phyloP scores from a whole-genome alignment of 2,888 invertebrate genomes.

The Lasius platythorax region DNA sequence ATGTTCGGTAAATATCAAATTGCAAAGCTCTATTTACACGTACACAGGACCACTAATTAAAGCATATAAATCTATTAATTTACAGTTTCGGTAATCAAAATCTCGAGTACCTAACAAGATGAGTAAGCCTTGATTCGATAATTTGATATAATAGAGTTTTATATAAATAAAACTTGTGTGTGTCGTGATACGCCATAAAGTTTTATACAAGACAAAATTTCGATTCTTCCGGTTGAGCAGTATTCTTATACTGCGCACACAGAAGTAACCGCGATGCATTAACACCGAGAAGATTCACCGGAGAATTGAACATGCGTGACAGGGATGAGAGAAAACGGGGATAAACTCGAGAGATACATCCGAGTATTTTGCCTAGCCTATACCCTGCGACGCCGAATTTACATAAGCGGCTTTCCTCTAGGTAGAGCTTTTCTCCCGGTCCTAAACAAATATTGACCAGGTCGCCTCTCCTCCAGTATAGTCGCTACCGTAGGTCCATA shows the following conservation, averaged over 20 bases:
- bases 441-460: slow-evolving; percentile 81
- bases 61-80: not conserved
- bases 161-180: not conserved
- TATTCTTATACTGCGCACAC: not conserved
- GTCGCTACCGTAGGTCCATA: slow-evolving; percentile 59
- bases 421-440: slow-evolving; percentile 72
- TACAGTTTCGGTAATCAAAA: not conserved
- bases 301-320: slow-evolving; percentile 51
- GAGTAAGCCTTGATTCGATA: not conserved
- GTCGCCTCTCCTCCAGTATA: slow-evolving; percentile 59
- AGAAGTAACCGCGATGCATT: not conserved
- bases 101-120: not conserved
- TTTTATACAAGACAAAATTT: not conserved
- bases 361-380: slow-evolving; percentile 63
- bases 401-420: slow-evolving; percentile 79
- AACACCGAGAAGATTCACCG: slow-evolving; percentile 38
- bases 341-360: slow-evolving; percentile 66
- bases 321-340: slow-evolving; percentile 38
- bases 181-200: not conserved
- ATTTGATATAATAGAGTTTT: not conserved
- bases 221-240: not conserved
- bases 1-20: not conserved
- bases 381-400: slow-evolving; percentile 75
- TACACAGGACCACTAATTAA: not conserved
- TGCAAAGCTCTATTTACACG: not conserved